A percentile compares a stretch with the other conserved stretches of the same genome.
These are phyloP conservation scores for Bombylius discolor DNA, from an alignment of 2,888 invertebrate genomes.

Conservation along the genomic window DNA sequence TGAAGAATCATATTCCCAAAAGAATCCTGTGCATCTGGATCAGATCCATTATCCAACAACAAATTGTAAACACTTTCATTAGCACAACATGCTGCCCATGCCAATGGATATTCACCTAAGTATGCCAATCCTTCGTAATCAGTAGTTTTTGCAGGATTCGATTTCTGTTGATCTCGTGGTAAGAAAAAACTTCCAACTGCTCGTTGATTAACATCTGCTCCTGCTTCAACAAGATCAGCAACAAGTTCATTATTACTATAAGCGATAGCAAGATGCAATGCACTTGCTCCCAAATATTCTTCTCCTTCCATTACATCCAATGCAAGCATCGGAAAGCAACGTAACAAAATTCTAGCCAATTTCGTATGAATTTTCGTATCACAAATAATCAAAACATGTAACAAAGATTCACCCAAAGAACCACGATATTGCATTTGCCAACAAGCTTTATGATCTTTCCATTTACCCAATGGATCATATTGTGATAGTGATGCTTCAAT, in stretches of 20 bases:
- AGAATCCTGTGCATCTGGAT: slow-evolving; percentile 91
- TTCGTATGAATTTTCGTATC: slow-evolving; percentile 62
- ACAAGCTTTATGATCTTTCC: slow-evolving; percentile 85
- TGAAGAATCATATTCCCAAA: slow-evolving; percentile 99
- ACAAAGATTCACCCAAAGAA: slow-evolving; percentile 83
- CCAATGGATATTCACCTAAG: slow-evolving; percentile 90
- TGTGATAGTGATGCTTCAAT: slow-evolving; percentile 74
- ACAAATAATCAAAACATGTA: slow-evolving; percentile 90
- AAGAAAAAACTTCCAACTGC: slow-evolving; percentile 94
- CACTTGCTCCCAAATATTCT: slow-evolving; percentile 91
- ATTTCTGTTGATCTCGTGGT: slow-evolving; percentile 83
- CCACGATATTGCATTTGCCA: slow-evolving; percentile 98
- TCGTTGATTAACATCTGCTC: slow-evolving; percentile 82
- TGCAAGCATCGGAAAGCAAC: slow-evolving; percentile 80
- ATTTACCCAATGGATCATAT: slow-evolving; percentile 76
- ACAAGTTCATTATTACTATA: slow-evolving; percentile 93
- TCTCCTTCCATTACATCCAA: slow-evolving; percentile 94
- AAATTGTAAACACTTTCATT: slow-evolving; percentile 96
- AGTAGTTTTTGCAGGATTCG: slow-evolving; percentile 63
- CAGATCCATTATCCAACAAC: slow-evolving; percentile 78
- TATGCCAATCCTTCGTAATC: slow-evolving; percentile 96
- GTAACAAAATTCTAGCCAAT: slow-evolving; percentile 77
- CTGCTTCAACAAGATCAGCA: slow-evolving; percentile 81
- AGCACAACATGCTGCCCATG: slow-evolving; percentile 96
- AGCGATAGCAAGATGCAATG: slow-evolving; percentile 90